phyloP scores from a whole-genome alignment of 1,140 invertebrate genomes.

The Phocides pigmalion region DNA sequence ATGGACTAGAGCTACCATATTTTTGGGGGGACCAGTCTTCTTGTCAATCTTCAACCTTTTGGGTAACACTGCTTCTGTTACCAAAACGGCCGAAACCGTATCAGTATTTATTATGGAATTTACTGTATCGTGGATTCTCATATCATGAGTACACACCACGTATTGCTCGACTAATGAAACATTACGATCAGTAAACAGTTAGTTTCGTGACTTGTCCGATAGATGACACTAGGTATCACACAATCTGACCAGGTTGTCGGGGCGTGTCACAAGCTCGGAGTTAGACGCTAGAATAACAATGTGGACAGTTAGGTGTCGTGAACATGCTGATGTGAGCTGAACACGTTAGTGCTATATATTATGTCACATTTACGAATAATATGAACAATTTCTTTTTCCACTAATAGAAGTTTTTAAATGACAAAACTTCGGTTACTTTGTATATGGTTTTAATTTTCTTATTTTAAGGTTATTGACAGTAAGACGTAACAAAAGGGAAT shows the following conservation, averaged over 20 bases:
- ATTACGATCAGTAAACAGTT: background rate
- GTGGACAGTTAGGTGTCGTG: slow-evolving; percentile 51
- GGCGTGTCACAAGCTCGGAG: slow-evolving; percentile 14
- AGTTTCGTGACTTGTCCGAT: slow-evolving; percentile 1
- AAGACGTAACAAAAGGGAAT: no score
- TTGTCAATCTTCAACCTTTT: no score
- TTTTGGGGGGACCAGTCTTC: no score
- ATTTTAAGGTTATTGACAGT: no score
- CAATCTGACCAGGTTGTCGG: slow-evolving; percentile 45
- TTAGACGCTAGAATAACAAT: slow-evolving; percentile 40
- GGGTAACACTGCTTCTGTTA: no score
- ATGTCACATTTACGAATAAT: background rate
- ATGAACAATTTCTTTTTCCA: no score
- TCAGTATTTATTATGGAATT: no score
- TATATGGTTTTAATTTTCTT: no score
- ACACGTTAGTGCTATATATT: background rate
- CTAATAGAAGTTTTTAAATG: no score
- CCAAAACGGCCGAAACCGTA: no score
- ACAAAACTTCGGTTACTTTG: no score
- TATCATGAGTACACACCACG: slow-evolving; percentile 38
- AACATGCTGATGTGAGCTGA: slow-evolving; percentile 13
- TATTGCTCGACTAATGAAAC: slow-evolving; percentile 20
- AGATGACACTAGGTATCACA: background rate
- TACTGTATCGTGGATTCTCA: background rate
- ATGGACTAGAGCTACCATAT: no score